phyloP scores from a whole-genome alignment of 1,140 invertebrate species.

The Phocides pigmalion region DNA sequence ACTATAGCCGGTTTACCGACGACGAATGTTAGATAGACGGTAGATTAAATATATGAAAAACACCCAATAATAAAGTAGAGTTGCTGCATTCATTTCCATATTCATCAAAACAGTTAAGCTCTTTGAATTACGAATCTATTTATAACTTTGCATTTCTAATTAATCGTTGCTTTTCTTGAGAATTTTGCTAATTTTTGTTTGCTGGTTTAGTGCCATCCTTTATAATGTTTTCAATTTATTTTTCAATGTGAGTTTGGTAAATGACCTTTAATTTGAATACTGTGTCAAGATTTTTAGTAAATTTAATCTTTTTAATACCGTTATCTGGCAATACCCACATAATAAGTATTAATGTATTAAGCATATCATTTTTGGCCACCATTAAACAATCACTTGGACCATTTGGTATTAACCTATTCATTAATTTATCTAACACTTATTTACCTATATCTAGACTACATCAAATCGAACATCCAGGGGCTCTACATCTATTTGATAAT shows the following conservation, averaged over 20 bases:
- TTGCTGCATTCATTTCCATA: constrained; percentile 6
- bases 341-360: neutral
- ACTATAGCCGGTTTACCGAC: too few relatives aligned
- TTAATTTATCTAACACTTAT: constrained; percentile 69
- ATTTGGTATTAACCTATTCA: constrained; percentile 17
- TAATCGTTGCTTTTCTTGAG: constrained; percentile 12
- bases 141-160: constrained; percentile 6
- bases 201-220: too few relatives aligned
- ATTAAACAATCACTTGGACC: constrained; percentile 9
- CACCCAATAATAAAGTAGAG: too few relatives aligned
- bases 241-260: too few relatives aligned
- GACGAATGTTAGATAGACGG: too few relatives aligned
- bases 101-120: constrained; percentile 12
- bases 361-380: neutral
- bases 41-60: too few relatives aligned
- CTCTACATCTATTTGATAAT: constrained; percentile 50
- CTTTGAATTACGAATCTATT: constrained; percentile 16
- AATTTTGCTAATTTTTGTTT: neutral
- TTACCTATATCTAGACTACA: constrained; percentile 67
- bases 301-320: too few relatives aligned
- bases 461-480: constrained; percentile 69
- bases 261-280: too few relatives aligned
- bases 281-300: neutral
- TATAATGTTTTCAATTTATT: too few relatives aligned
- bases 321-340: too few relatives aligned